phyloP scores from a whole-genome alignment of 1,140 invertebrate species.

The Dendroctonus valens region DNA sequence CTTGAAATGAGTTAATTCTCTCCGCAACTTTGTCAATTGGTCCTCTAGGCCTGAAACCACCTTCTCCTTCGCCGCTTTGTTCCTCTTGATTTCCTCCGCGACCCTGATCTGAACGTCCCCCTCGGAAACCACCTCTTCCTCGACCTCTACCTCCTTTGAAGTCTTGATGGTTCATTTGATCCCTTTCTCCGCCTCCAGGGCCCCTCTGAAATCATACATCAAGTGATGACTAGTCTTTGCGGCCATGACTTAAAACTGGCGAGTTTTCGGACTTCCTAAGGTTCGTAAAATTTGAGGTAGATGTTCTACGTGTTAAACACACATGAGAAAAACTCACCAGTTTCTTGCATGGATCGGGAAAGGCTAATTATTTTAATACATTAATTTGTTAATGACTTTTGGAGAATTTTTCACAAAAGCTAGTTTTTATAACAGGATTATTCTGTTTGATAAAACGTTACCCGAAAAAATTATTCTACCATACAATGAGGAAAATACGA shows the following conservation, averaged over 20 bases:
- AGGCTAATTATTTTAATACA: too few relatives aligned
- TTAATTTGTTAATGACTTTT: not conserved
- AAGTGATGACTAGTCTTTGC: too few relatives aligned
- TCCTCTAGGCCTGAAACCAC: constrained; percentile 55
- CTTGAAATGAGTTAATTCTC: constrained; percentile 64
- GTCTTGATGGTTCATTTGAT: constrained; percentile 10
- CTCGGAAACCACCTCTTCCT: constrained; percentile 15
- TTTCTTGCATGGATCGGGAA: too few relatives aligned
- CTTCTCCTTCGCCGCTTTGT: constrained; percentile 11
- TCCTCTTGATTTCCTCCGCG: constrained; percentile 47
- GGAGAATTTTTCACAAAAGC: not conserved
- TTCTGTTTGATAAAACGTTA: not conserved
- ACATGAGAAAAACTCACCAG: too few relatives aligned
- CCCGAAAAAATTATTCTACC: not conserved
- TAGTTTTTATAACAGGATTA: not conserved
- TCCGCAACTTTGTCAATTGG: constrained; percentile 67
- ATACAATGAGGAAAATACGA: not conserved
- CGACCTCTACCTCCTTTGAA: constrained; percentile 17
- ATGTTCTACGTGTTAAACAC: too few relatives aligned
- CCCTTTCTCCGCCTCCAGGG: not conserved
- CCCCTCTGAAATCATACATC: constrained; percentile 18
- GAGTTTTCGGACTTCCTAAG: too few relatives aligned
- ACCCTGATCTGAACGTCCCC: constrained; percentile 33
- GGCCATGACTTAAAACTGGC: too few relatives aligned
- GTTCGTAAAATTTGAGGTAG: too few relatives aligned